phyloP scores from a whole-genome alignment of 2,113 vertebrate genomes.

The Egretta garzetta region DNA sequence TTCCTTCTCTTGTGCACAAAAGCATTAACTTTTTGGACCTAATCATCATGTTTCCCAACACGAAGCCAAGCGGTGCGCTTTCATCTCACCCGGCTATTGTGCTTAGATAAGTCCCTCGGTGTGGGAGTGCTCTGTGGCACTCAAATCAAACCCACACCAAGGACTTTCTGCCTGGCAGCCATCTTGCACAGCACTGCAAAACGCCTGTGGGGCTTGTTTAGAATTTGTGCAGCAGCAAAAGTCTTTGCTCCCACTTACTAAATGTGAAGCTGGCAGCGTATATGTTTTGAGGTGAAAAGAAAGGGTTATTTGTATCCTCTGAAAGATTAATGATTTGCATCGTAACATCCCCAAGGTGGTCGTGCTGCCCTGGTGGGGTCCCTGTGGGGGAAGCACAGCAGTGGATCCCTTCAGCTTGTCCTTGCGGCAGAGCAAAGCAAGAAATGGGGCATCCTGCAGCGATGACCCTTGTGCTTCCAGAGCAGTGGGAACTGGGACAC shows the following conservation, averaged over 20 bases:
- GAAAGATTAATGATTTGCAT: not conserved
- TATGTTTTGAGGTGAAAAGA: not conserved
- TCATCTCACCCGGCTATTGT: not conserved
- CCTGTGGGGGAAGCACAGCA: fast-evolving
- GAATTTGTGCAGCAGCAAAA: not conserved
- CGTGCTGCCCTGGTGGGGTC: not conserved
- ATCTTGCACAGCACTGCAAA: not conserved
- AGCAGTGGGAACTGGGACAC: not conserved
- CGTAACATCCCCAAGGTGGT: not conserved
- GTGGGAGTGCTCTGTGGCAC: not conserved
- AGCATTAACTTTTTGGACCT: not conserved
- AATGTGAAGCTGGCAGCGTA: not conserved
- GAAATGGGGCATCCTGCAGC: not conserved
- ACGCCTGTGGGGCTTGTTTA: not conserved
- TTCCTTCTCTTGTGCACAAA: not conserved
- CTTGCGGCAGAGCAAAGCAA: not conserved
- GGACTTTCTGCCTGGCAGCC: not conserved
- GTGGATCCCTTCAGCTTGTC: not conserved
- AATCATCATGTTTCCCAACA: not conserved
- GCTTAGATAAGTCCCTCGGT: not conserved
- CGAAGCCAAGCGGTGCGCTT: not conserved
- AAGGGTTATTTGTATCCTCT: not conserved
- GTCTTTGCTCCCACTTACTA: not conserved
- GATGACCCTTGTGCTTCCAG: not conserved
- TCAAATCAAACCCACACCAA: not conserved